phyloP scores from a whole-genome alignment of 2,113 vertebrate species.

The Megaceryle maxima region DNA sequence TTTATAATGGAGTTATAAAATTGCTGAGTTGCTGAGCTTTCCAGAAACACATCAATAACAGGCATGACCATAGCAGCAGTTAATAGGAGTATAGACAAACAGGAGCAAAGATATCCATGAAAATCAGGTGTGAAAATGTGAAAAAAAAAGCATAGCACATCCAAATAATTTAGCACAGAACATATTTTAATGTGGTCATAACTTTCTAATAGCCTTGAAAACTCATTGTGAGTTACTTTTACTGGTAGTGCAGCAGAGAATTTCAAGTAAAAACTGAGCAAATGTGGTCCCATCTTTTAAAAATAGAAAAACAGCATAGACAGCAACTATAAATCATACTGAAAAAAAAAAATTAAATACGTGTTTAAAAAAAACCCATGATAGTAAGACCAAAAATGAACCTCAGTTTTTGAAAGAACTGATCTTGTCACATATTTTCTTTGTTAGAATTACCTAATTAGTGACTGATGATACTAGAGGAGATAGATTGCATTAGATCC shows the following conservation, averaged over 20 bases:
- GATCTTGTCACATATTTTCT: neutral
- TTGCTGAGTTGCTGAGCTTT: conserved; percentile 35
- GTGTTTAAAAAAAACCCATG: neutral
- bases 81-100: neutral
- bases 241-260: neutral
- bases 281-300: neutral
- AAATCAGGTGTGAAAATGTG: neutral
- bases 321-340: neutral
- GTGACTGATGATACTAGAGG: neutral
- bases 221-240: neutral
- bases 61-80: neutral
- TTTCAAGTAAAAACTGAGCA: neutral
- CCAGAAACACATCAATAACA: conserved; percentile 10
- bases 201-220: neutral
- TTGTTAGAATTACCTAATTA: neutral
- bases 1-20: conserved; percentile 39
- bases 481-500: neutral
- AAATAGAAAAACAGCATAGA: neutral
- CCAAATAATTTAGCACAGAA: neutral
- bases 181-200: neutral
- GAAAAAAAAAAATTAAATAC: neutral
- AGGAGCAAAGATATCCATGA: neutral
- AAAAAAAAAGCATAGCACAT: neutral
- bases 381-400: neutral
- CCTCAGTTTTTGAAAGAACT: neutral